Conservation (phyloP, 2,113 vertebrate genomes). For the Barnardius zonarius region DNA sequence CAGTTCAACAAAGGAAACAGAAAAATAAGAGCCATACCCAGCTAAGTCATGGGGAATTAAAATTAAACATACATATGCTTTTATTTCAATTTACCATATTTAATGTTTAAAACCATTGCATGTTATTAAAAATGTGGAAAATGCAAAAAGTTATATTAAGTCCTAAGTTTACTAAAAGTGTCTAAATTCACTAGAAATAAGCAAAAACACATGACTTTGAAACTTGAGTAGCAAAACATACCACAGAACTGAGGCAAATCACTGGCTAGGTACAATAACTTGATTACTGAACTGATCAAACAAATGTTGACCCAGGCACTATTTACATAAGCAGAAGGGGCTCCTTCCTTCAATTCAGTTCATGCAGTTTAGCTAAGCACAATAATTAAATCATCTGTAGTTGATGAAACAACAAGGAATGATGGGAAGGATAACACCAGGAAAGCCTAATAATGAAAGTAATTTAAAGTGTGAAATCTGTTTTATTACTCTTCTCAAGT, state of each 20-base stretch:
- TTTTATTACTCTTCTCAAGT: not conserved
- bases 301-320: not conserved
- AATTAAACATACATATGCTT: not conserved
- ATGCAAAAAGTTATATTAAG: not conserved
- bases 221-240: not conserved
- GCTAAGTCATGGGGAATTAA: not conserved
- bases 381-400: not conserved
- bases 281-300: not conserved
- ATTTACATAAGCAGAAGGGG: not conserved
- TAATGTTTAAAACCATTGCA: not conserved
- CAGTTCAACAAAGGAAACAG: not conserved
- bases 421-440: not conserved
- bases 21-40: not conserved
- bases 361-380: not conserved
- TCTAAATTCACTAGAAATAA: not conserved
- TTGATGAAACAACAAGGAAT: not conserved
- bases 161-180: not conserved
- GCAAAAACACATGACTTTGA: not conserved
- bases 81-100: not conserved
- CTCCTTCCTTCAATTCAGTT: not conserved
- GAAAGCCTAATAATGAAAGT: not conserved
- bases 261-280: not conserved
- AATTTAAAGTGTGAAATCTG: not conserved
- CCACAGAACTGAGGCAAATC: not conserved
- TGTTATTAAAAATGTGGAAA: not conserved